Evolutionary conservation across 2,888 invertebrate genomes (phyloP).

Genomic region (Sarcophaga subvicina): DNA sequence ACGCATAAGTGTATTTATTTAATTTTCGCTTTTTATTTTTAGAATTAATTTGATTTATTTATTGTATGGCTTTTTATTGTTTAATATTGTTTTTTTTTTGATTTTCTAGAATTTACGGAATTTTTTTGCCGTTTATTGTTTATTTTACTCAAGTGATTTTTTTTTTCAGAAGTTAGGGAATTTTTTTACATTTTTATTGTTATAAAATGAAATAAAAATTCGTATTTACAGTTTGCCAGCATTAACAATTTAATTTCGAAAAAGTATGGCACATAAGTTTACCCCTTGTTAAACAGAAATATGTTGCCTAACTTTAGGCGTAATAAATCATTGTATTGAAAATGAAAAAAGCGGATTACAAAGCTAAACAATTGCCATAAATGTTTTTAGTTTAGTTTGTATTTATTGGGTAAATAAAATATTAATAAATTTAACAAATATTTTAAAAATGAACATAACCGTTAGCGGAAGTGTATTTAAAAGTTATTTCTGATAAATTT

Average conservation of each 20-base stretch:
- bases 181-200: background rate
- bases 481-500: background rate
- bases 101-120: too few species aligned
- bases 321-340: background rate
- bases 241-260: background rate
- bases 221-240: background rate
- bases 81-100: too few species aligned
- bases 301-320: slow-evolving; percentile 26
- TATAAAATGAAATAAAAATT: background rate
- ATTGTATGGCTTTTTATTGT: too few species aligned
- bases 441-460: background rate
- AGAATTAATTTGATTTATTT: too few species aligned
- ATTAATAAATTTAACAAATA: slow-evolving; percentile 9
- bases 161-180: background rate
- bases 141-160: background rate
- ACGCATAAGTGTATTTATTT: too few species aligned
- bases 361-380: background rate
- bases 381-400: background rate
- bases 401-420: slow-evolving; percentile 4
- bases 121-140: too few species aligned
- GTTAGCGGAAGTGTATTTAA: background rate
- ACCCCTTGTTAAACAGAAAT: background rate
- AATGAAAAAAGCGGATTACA: slow-evolving; percentile 7
- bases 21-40: too few species aligned
- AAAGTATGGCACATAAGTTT: background rate